Conservation (phyloP, 2,888 invertebrate species). For the Ischnura elegans region DNA sequence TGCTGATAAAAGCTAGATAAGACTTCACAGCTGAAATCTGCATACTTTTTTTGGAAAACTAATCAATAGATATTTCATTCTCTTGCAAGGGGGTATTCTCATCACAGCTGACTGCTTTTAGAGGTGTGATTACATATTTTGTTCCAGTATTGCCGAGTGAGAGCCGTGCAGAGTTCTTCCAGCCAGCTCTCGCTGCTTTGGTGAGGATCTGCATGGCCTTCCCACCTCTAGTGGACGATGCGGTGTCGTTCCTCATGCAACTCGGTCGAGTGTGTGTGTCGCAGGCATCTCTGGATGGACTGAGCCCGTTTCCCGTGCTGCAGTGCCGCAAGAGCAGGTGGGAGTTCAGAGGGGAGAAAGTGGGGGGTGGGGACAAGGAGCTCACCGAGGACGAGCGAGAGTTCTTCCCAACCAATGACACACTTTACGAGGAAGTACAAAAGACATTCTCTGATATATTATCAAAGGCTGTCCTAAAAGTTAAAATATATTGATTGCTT, state of each 20-base stretch:
- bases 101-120: no score
- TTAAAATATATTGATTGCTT: constrained; percentile 76
- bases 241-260: constrained; percentile 90
- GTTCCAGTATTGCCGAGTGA: constrained; percentile 87
- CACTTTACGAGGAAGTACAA: constrained; percentile 77
- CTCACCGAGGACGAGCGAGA: background rate
- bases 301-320: constrained; percentile 34
- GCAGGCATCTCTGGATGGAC: constrained; percentile 86
- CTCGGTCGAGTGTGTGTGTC: constrained; percentile 92
- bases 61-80: no score
- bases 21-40: no score
- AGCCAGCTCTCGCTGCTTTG: constrained; percentile 90
- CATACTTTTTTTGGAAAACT: no score
- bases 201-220: constrained; percentile 94
- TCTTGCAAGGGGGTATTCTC: no score
- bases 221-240: constrained; percentile 94
- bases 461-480: constrained; percentile 78
- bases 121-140: no score
- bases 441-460: constrained; percentile 77
- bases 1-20: no score
- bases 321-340: background rate
- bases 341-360: background rate
- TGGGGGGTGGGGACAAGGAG: background rate
- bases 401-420: constrained; percentile 72
- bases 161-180: constrained; percentile 89